Conservation (phyloP, 2,113 vertebrate species). For the Stigmatopora nigra region DNA sequence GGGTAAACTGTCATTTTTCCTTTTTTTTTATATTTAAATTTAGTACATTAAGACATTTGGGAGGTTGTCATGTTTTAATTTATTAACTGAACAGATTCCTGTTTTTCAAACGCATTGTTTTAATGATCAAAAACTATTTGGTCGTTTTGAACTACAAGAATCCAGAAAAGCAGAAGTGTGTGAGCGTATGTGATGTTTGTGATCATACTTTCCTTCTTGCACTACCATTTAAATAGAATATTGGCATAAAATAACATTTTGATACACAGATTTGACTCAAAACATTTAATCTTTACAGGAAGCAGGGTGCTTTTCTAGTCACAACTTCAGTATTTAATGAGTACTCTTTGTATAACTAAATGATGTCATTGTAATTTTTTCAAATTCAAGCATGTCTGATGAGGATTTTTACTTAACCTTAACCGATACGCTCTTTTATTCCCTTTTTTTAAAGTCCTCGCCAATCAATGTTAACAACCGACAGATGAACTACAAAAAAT, state of each 20-base stretch:
- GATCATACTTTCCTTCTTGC: constrained; percentile 53
- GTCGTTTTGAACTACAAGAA: constrained; percentile 40
- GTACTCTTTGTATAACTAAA: constrained; percentile 64
- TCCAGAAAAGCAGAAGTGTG: constrained; percentile 29
- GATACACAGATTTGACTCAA: constrained; percentile 39
- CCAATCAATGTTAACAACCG: constrained; percentile 47
- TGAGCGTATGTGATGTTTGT: constrained; percentile 35
- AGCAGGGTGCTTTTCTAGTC: constrained; percentile 51
- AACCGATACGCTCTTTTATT: constrained; percentile 27
- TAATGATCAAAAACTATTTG: constrained; percentile 9
- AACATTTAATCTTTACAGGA: constrained; percentile 17
- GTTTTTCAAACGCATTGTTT: constrained; percentile 14
- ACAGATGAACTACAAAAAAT: constrained; percentile 43
- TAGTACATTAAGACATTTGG: constrained; percentile 52
- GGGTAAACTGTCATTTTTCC: constrained; percentile 58
- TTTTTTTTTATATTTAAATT: constrained; percentile 45
- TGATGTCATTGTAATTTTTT: constrained; percentile 53
- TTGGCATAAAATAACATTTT: constrained; percentile 53
- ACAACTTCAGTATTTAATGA: constrained; percentile 66
- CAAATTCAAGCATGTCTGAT: constrained; percentile 62
- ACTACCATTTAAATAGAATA: constrained; percentile 56
- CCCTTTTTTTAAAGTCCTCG: constrained; percentile 50
- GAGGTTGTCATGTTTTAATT: constrained; percentile 37
- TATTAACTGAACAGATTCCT: constrained; percentile 55
- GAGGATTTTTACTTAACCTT: constrained; percentile 49